These are phyloP conservation scores for Muscicapa striata DNA, from an alignment of 2,797 vertebrate species.

Conservation along the genomic window DNA sequence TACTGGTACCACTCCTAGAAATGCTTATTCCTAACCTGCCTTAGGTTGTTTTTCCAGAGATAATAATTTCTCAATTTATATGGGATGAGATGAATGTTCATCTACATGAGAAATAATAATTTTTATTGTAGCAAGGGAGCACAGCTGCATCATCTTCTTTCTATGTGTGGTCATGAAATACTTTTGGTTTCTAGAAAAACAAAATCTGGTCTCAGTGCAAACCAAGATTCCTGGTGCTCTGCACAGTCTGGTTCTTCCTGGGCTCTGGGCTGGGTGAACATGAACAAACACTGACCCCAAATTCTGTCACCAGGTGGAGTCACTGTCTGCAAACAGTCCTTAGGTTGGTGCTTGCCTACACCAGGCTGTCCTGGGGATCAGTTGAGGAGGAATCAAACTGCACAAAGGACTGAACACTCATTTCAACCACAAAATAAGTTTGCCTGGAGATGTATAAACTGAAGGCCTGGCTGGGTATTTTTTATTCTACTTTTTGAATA, in stretches of 20 bases:
- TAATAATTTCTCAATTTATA: background rate
- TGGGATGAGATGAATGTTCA: background rate
- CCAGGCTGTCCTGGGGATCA: background rate
- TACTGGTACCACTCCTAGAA: background rate
- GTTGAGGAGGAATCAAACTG: background rate
- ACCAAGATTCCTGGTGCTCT: background rate
- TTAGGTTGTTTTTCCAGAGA: background rate
- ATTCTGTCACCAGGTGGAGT: background rate
- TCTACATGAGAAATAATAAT: accelerated
- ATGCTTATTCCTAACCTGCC: background rate
- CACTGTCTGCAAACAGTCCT: background rate
- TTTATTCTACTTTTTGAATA: background rate
- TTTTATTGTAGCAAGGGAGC: background rate
- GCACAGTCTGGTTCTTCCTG: background rate
- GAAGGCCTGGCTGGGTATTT: background rate
- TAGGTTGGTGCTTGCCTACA: background rate
- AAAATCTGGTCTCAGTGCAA: background rate
- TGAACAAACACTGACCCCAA: background rate
- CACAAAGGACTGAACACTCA: background rate
- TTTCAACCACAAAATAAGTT: background rate
- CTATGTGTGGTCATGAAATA: background rate
- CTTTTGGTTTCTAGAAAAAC: background rate
- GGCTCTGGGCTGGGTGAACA: background rate
- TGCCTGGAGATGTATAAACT: background rate
- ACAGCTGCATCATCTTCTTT: background rate